phyloP scores from a whole-genome alignment of 2,113 vertebrate species.

The Ceuthmochares aereus region DNA sequence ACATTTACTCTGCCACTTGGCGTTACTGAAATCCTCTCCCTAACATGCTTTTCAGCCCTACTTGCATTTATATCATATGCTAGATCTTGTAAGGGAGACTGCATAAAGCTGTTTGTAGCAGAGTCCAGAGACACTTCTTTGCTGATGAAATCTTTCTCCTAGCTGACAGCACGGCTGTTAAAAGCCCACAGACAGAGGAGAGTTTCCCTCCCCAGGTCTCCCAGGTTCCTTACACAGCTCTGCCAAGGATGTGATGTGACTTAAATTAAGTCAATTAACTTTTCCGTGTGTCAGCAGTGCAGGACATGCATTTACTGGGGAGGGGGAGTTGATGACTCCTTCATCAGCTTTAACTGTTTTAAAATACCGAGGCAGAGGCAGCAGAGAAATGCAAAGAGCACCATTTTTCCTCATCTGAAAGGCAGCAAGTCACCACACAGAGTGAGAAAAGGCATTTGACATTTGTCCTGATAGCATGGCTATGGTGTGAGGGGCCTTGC shows the following conservation, averaged over 20 bases:
- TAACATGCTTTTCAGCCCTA: not conserved
- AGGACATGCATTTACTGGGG: not conserved
- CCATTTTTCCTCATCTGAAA: not conserved
- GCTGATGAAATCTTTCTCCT: conserved; percentile 8
- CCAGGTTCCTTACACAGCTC: conserved; percentile 41
- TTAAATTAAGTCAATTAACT: not conserved
- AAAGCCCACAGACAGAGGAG: not conserved
- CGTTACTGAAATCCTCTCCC: not conserved
- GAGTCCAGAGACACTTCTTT: not conserved
- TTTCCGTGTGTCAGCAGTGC: not conserved
- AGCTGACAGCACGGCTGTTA: not conserved
- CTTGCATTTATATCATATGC: not conserved
- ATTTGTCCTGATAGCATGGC: not conserved
- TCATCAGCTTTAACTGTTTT: not conserved
- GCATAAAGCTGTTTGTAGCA: not conserved
- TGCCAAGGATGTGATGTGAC: conserved; percentile 43
- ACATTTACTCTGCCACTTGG: not conserved
- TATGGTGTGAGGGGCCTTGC: not conserved
- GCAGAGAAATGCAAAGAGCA: not conserved
- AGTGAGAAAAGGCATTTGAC: not conserved
- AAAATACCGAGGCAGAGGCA: not conserved
- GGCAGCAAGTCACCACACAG: not conserved
- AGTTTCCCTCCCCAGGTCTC: conserved; percentile 10
- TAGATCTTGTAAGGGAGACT: not conserved
- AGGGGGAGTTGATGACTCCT: not conserved